Evolutionary conservation across 2,888 invertebrate genomes (phyloP), one percentile per base, ranked within the genome.

Genomic region (Rhagonycha lutea): DNA sequence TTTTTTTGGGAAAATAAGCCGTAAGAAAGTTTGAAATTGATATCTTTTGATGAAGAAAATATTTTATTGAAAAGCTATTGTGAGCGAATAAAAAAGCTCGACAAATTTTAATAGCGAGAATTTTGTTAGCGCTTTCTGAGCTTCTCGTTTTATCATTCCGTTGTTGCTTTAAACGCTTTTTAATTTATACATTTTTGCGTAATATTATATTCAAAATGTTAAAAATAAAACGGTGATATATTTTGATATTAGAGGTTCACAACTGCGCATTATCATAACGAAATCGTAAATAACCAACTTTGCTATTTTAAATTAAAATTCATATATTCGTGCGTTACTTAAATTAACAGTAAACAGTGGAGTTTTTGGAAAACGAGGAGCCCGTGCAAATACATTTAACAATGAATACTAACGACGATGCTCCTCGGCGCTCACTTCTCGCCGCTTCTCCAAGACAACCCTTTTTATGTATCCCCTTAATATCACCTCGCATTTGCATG

Each of bases 261-360:
- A 4, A 4, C n/a, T n/a, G 47, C n/a, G n/a, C 47, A 47, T 47
- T 47, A n/a, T 47, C 47, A 47, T 47, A 47, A 47, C 47, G n/a
- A n/a, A 47, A 47, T 47, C 47, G 47, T 47, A 47, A 47, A 47
- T 47, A 47, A 47, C n/a, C 2, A n/a, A 47, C n/a, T n/a, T 47
- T 47, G 47, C n/a, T 47, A 47, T 47, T 65, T 78, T 70, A 75
- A 78, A 79, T 78, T 79, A 78, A 78, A 79, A 77, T 78, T 71
- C 75, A 70, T 78, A 78, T 74, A 78, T 72, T 75, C 75, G 73
- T 78, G 78, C 76, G 73, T 85, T 83, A 84, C 83, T 82, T 82
- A 84, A 85, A 85, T 85, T 84, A 84, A 84, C 83, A 80, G 84
- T 82, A 85, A 85, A 85, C 84, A 85, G 84, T 85, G 9, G 81